These are phyloP conservation scores for Tiaroga cobitis DNA, from an alignment of 2,797 vertebrate genomes.

Conservation along the genomic window DNA sequence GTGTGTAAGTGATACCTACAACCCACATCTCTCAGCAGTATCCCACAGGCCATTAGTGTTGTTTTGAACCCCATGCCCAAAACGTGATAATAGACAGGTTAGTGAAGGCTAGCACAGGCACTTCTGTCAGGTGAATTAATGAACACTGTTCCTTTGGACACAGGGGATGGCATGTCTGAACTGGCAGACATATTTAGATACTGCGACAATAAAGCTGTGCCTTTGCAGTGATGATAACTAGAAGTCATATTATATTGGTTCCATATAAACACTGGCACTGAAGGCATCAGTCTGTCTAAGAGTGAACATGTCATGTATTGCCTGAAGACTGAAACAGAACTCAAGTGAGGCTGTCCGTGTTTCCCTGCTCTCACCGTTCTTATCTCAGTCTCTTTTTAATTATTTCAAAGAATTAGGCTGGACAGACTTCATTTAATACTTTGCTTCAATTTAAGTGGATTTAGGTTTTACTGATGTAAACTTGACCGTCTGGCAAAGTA, in stretches of 20 bases:
- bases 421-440: constrained; percentile 39
- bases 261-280: constrained; percentile 23
- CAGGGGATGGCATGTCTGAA: constrained; percentile 56
- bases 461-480: constrained; percentile 18
- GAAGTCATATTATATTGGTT: constrained; percentile 35
- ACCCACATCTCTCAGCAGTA: constrained; percentile 57
- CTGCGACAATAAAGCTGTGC: constrained; percentile 50
- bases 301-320: neutral
- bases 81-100: constrained; percentile 69
- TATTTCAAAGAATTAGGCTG: constrained; percentile 52
- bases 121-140: constrained; percentile 52
- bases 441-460: constrained; percentile 35
- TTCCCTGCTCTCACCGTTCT: neutral
- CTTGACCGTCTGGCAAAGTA: constrained; percentile 4
- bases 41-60: constrained; percentile 70
- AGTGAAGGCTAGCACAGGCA: constrained; percentile 49
- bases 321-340: neutral
- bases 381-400: constrained; percentile 53
- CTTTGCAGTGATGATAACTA: constrained; percentile 14
- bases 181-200: constrained; percentile 54
- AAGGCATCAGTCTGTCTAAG: constrained; percentile 6
- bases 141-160: constrained; percentile 54
- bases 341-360: neutral
- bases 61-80: constrained; percentile 69
- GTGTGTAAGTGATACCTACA: constrained; percentile 69